phyloP scores from a whole-genome alignment of 2,797 vertebrate genomes.

The Carapus acus region DNA sequence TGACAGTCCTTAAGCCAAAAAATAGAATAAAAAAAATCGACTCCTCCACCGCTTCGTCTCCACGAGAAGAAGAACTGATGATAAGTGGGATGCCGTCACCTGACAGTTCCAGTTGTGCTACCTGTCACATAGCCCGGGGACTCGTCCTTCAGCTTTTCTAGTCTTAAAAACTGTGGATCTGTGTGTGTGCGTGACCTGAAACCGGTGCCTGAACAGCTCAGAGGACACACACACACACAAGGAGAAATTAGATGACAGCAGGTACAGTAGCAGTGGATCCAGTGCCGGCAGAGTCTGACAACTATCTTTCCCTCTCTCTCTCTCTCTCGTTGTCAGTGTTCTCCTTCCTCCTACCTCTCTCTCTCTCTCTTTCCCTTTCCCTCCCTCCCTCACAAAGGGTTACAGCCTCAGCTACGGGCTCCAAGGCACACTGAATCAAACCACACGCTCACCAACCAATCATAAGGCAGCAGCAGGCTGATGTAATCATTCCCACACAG shows the following conservation, averaged over 20 bases:
- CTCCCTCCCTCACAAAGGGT: conserved; percentile 84
- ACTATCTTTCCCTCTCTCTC: conserved; percentile 66
- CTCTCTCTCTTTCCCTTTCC: conserved; percentile 47
- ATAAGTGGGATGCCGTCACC: conserved; percentile 37
- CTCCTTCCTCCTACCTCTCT: conserved; percentile 59
- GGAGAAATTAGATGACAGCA: conserved; percentile 68
- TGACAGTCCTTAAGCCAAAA: conserved; percentile 41
- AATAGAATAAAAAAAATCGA: too few species aligned
- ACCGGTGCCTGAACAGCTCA: conserved; percentile 31
- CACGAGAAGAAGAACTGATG: conserved; percentile 32
- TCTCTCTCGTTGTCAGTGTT: conserved; percentile 40
- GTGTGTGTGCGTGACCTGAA: conserved; percentile 43
- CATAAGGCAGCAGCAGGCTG: conserved; percentile 78
- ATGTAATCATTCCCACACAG: conserved; percentile 85
- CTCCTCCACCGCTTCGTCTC: conserved; percentile 32
- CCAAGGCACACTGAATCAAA: conserved; percentile 86
- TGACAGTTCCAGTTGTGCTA: conserved; percentile 53
- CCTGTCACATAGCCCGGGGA: conserved; percentile 51
- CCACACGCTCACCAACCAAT: conserved; percentile 82
- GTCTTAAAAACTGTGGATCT: conserved; percentile 16
- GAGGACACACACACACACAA: conserved; percentile 54
- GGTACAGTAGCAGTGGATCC: conserved; percentile 66
- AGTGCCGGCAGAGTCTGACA: conserved; percentile 73
- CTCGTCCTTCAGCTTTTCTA: conserved; percentile 44
- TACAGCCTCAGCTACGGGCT: conserved; percentile 77